Evolutionary conservation across 2,797 vertebrate genomes (phyloP).

Genomic region (Mallotus villosus): DNA sequence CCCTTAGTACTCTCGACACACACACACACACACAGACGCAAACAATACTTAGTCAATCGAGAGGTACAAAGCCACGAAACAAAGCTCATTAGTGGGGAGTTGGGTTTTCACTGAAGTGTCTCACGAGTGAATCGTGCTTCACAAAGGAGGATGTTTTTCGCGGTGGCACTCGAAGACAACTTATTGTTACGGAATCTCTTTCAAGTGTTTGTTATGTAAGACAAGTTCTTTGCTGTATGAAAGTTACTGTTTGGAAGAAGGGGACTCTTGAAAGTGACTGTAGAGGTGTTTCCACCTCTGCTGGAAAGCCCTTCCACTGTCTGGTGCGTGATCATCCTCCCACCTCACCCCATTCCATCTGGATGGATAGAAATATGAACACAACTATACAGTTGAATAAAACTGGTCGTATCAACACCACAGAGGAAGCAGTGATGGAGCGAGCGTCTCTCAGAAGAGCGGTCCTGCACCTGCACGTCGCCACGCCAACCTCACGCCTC

Average conservation of each 20-base stretch:
- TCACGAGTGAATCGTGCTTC: conserved; percentile 58
- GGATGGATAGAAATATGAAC: too few relatives aligned
- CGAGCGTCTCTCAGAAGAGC: too few relatives aligned
- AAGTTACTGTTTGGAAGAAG: conserved; percentile 34
- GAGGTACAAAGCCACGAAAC: conserved; percentile 58
- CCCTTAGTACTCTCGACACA: background rate
- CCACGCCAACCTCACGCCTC: too few relatives aligned
- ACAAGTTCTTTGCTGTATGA: conserved; percentile 43
- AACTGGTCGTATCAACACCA: too few relatives aligned
- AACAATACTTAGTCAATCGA: conserved; percentile 21
- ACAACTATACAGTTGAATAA: too few relatives aligned
- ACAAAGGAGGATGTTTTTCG: conserved; percentile 58
- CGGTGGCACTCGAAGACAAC: conserved; percentile 28
- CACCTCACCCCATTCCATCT: too few relatives aligned
- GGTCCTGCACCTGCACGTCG: too few relatives aligned
- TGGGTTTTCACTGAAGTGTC: conserved; percentile 39
- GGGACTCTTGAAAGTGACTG: background rate
- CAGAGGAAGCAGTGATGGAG: too few relatives aligned
- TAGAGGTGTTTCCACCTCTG: background rate
- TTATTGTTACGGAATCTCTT: conserved; percentile 60
- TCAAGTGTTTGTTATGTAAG: conserved; percentile 40
- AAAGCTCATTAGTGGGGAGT: conserved; percentile 48
- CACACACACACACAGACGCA: conserved; percentile 12
- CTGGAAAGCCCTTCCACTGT: background rate
- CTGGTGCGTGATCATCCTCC: background rate